Base-by-base conservation (phyloP, 2,113 vertebrate genomes). In the Hemibagrus wyckioides region DNA sequence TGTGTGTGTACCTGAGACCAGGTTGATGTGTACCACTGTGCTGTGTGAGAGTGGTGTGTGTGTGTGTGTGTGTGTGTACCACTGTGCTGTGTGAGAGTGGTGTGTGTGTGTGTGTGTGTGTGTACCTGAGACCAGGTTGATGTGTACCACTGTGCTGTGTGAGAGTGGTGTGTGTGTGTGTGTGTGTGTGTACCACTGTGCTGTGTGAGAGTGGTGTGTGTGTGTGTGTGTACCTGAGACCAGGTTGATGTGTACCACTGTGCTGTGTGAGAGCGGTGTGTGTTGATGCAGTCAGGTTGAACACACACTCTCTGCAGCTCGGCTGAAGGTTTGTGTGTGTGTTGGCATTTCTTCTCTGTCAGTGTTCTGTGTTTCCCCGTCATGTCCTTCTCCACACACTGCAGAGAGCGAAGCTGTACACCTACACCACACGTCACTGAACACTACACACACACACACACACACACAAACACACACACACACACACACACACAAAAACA, bases 41-140 rank as follows among this genome's bases (percentile, higher is more conserved):
- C n/a, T n/a, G n/a, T n/a, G n/a, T n/a, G n/a, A n/a, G n/a, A n/a
- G n/a, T n/a, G n/a, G n/a, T n/a, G n/a, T n/a, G n/a, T n/a, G n/a
- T n/a, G n/a, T n/a, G n/a, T n/a, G n/a, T n/a, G n/a, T n/a, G n/a
- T n/a, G n/a, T n/a, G n/a, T n/a, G n/a, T n/a, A n/a, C n/a, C n/a
- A n/a, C n/a, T n/a, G n/a, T n/a, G n/a, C n/a, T n/a, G n/a, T n/a
- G n/a, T n/a, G n/a, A n/a, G n/a, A n/a, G n/a, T n/a, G n/a, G n/a
- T n/a, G 91, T 75, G 90, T 91, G 77, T 84, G 92, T 76, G 87
- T 39, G 39, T 59, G 50, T 75, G 65, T 86, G 77, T 39, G 85
- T 69, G 33, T 92, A 96, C 97, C 96, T 96, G 96, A 88, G 96
- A 96, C 97, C 97, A 98, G 61, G 96, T 92, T 0, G 96, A 96